Conservation (phyloP, 1,140 invertebrate species). For the Sarcophaga peregrina region DNA sequence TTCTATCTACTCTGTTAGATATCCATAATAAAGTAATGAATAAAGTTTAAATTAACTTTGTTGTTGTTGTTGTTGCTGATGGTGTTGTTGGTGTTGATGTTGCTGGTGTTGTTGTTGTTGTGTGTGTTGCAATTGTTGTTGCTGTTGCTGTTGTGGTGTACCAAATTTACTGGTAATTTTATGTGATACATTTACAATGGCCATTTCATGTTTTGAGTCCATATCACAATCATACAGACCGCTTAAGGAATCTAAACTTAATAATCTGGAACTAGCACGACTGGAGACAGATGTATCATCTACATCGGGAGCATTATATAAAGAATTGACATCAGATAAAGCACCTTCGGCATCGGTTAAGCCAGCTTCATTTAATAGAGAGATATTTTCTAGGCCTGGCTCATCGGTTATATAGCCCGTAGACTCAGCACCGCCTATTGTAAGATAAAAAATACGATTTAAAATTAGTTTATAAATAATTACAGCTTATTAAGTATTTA, state of each 20-base stretch:
- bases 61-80: constrained; percentile 42
- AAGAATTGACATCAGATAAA: constrained; percentile 86
- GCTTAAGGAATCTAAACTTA: constrained; percentile 81
- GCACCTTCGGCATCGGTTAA: constrained; percentile 87
- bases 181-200: constrained; percentile 66
- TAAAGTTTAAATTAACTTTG: constrained; percentile 43
- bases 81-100: constrained; percentile 43
- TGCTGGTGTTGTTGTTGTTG: constrained; percentile 37
- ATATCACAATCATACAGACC: constrained; percentile 80
- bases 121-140: constrained; percentile 43
- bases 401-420: constrained; percentile 86
- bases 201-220: constrained; percentile 66
- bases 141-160: constrained; percentile 52
- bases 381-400: constrained; percentile 83
- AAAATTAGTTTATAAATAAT: too few relatives aligned
- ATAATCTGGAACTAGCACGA: constrained; percentile 80
- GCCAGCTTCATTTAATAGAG: constrained; percentile 85
- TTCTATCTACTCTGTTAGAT: neutral
- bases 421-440: constrained; percentile 74
- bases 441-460: neutral
- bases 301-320: constrained; percentile 79
- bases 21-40: neutral
- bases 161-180: constrained; percentile 66
- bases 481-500: too few relatives aligned
- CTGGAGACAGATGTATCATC: constrained; percentile 83